A percentile compares a stretch with the other conserved stretches of the same genome.
These are phyloP conservation scores for Drosophila paulistorum DNA, from an alignment of 1,140 invertebrate genomes.

Conservation along the genomic window DNA sequence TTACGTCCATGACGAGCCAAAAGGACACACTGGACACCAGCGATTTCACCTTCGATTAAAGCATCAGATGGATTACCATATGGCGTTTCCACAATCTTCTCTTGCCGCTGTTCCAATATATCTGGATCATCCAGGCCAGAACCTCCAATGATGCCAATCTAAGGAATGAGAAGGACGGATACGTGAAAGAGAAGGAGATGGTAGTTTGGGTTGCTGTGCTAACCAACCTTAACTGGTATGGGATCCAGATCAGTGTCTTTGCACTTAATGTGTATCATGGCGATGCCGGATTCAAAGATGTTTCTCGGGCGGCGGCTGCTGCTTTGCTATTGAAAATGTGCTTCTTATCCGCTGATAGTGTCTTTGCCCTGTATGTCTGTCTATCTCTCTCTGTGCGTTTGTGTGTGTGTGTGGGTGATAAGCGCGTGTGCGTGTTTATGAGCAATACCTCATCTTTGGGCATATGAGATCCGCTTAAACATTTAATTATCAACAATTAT, in stretches of 20 bases:
- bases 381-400: neutral
- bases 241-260: conserved; percentile 74
- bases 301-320: conserved; percentile 6
- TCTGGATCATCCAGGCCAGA: conserved; percentile 95
- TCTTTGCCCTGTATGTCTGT: neutral
- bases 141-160: conserved; percentile 98
- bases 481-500: neutral
- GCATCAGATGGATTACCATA: conserved; percentile 94
- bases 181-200: neutral
- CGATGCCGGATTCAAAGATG: conserved; percentile 21
- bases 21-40: conserved; percentile 88
- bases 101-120: conserved; percentile 88
- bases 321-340: conserved; percentile 37
- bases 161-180: neutral
- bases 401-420: conserved; percentile 33
- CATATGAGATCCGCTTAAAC: conserved; percentile 21
- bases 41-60: conserved; percentile 91
- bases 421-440: conserved; percentile 47
- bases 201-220: neutral
- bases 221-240: conserved; percentile 67
- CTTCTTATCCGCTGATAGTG: conserved; percentile 60
- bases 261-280: conserved; percentile 72
- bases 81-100: conserved; percentile 89
- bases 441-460: conserved; percentile 44
- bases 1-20: conserved; percentile 95